Evolutionary conservation across 2,797 vertebrate genomes (phyloP).

Genomic region (Brachyalestes nurse): DNA sequence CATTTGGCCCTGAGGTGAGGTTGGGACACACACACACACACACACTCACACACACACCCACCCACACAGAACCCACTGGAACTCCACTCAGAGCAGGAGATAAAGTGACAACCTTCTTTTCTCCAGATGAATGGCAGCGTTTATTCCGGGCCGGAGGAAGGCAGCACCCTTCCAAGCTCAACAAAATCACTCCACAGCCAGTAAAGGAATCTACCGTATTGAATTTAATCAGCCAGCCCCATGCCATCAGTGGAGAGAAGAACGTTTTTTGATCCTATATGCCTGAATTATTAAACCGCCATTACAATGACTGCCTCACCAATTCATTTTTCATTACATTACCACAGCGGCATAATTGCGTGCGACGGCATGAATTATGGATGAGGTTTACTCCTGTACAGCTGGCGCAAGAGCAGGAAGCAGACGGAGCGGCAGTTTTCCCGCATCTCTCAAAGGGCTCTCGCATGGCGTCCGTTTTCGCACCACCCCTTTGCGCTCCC

Average conservation of each 20-base stretch:
- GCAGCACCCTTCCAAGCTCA: conserved; percentile 23
- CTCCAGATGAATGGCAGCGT: conserved; percentile 45
- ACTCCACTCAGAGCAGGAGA: conserved; percentile 1
- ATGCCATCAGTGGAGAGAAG: conserved; percentile 23
- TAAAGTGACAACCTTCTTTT: conserved; percentile 49
- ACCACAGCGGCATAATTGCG: conserved; percentile 62
- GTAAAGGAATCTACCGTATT: conserved; percentile 56
- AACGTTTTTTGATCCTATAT: conserved; percentile 54
- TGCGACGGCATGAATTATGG: conserved; percentile 66
- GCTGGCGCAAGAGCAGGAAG: conserved; percentile 21
- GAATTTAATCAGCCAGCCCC: conserved; percentile 42
- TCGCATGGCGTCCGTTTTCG: conserved; percentile 24
- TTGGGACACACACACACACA: background rate
- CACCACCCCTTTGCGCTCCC: background rate
- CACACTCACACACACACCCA: background rate
- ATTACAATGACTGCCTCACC: conserved; percentile 56
- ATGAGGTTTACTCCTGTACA: conserved; percentile 60
- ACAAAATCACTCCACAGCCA: conserved; percentile 35
- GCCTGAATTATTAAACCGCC: conserved; percentile 70
- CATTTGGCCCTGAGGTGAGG: conserved; percentile 1
- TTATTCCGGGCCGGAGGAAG: conserved; percentile 25
- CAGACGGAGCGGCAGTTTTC: conserved; percentile 30
- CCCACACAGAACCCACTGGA: background rate
- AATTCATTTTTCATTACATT: conserved; percentile 70
- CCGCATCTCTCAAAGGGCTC: conserved; percentile 19